Conservation (phyloP, 2,113 vertebrate species). For the Macquaria australasica region DNA sequence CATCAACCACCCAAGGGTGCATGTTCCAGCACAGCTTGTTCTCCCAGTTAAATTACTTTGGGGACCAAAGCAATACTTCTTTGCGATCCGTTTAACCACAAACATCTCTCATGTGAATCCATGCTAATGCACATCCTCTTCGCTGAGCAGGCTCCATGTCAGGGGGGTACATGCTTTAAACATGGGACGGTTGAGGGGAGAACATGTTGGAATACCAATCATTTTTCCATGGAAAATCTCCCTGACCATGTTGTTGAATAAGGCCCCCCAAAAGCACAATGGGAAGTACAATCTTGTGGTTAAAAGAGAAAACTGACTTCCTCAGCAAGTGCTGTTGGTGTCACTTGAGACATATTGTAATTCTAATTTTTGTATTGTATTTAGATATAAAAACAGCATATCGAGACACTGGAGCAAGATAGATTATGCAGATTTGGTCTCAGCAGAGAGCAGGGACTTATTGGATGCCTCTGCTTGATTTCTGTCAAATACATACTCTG, state of each 20-base stretch:
- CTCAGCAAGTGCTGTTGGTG: background rate
- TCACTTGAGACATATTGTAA: background rate
- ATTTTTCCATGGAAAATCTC: slow-evolving; percentile 13
- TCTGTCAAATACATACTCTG: too few species aligned
- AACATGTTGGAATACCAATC: slow-evolving; percentile 41
- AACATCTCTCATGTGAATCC: slow-evolving; percentile 41
- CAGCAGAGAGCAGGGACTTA: too few species aligned
- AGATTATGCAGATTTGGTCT: slow-evolving; percentile 30
- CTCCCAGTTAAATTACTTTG: slow-evolving; percentile 29
- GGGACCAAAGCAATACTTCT: slow-evolving; percentile 33
- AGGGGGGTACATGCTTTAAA: slow-evolving; percentile 65
- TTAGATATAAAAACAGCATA: background rate
- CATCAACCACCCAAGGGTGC: background rate
- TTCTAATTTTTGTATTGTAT: background rate
- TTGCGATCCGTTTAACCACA: slow-evolving; percentile 34
- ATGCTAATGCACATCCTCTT: slow-evolving; percentile 45
- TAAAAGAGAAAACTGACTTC: background rate
- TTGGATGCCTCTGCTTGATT: background rate
- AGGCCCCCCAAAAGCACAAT: slow-evolving; percentile 1
- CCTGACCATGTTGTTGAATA: slow-evolving; percentile 13
- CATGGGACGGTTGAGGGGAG: slow-evolving; percentile 39
- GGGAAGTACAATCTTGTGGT: slow-evolving; percentile 13
- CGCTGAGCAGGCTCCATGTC: slow-evolving; percentile 19
- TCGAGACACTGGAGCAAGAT: background rate
- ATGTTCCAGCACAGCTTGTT: background rate